Evolutionary conservation across 1,140 invertebrate genomes (phyloP), one percentile per base, ranked within the genome.

Genomic region (Heliconius eleuchia): DNA sequence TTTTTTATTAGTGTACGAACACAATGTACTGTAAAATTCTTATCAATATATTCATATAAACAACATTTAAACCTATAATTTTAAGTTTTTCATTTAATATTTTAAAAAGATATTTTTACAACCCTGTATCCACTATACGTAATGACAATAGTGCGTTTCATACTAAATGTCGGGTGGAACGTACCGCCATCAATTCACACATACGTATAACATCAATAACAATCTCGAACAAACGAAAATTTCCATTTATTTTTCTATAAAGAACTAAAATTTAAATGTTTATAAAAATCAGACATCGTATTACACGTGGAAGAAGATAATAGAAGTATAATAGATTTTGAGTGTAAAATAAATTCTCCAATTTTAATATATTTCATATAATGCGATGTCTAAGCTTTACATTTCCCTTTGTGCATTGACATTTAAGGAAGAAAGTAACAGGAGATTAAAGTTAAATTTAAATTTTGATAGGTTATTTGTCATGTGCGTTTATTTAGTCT

Each of bases 121-220:
- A 94, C 93, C 93, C 93, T 94, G 93, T 94, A 93, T 94, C 91
- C 93, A 92, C 92, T 94, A 94, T 92, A 91, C 88, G 86, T 93
- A 89, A 92, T 89, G 87, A 91, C 88, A 88, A 90, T 94, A 89
- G 85, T 89, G 90, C 83, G 84, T 84, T 89, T 88, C 80, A 78
- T 86, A 86, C 84, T 90, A 86, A 82, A 86, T 77, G 85, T 79
- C 39, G 23, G 19, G 39, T 85, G 81, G 60, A 66, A 66, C 83
- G 74, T 83, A 85, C 71, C 71, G 71, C 37, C 80, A 80, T 84
- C 77, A 81, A 83, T 30, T 76, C 72, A 82, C 42, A 79, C 76
- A 79, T 78, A 75, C 76, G 73, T 74, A 74, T 74, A 73, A 46
- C 71, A 75, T 60, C 27, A 77, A 74, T 81, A 81, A 74, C 72